phyloP scores from a whole-genome alignment of 2,797 vertebrate species.

The Macropus fuliginosus region DNA sequence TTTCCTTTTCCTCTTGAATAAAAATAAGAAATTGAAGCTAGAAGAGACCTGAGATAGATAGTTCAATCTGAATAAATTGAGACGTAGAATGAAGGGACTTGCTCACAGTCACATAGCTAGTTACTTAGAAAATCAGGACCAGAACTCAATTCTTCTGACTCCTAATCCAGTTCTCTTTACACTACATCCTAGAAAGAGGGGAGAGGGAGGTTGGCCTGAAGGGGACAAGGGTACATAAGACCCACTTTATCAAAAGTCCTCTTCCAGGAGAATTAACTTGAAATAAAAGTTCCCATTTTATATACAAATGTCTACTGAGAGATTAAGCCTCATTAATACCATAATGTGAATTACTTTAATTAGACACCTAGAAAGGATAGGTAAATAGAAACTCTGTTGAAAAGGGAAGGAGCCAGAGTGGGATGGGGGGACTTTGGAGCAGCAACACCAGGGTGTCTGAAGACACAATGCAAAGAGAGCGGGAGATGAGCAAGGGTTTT shows the following conservation, averaged over 20 bases:
- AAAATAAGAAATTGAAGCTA: background rate
- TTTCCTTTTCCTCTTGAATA: background rate
- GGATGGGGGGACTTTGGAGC: background rate
- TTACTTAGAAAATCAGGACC: background rate
- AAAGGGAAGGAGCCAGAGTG: background rate
- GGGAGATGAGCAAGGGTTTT: background rate
- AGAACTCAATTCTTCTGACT: background rate
- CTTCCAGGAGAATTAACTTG: background rate
- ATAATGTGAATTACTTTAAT: background rate
- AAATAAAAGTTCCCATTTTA: background rate
- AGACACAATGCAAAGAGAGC: background rate
- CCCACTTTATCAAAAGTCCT: background rate
- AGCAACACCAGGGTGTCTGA: background rate
- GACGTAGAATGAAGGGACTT: background rate
- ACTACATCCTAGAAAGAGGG: background rate
- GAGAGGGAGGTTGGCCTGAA: background rate
- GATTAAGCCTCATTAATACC: background rate
- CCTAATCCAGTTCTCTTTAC: background rate
- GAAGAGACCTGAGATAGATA: background rate
- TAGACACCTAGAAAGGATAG: background rate
- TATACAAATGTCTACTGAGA: background rate
- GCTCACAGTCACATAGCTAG: background rate
- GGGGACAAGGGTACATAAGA: background rate
- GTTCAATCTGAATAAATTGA: background rate
- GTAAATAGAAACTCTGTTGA: background rate